Percentiles rank a stretch among this genome's conserved stretches.
These are phyloP conservation scores for Sebastes flavidus DNA, from an alignment of 2,797 vertebrate genomes.

Conservation along the genomic window DNA sequence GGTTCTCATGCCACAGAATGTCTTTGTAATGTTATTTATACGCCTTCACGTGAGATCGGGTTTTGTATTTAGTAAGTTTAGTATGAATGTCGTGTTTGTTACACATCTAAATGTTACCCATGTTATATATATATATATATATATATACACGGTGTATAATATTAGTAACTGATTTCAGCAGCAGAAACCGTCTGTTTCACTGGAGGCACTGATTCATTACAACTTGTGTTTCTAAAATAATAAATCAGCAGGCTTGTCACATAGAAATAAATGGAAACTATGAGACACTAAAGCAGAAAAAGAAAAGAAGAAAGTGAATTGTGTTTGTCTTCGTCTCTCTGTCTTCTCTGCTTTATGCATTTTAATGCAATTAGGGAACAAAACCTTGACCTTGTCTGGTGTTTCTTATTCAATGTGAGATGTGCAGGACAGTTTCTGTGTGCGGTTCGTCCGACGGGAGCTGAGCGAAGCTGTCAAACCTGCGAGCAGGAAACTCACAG, in stretches of 20 bases:
- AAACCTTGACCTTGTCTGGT: neutral
- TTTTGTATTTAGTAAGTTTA: too few species aligned
- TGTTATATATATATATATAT: neutral
- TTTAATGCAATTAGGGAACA: neutral
- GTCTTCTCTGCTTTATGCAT: neutral
- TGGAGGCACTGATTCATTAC: neutral
- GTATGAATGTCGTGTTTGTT: too few species aligned
- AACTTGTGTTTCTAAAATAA: neutral
- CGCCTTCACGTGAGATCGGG: too few species aligned
- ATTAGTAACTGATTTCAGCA: neutral
- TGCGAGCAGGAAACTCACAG: conserved; percentile 4
- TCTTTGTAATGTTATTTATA: too few species aligned
- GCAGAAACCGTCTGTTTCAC: neutral
- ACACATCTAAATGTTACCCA: neutral
- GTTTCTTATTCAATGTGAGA: neutral
- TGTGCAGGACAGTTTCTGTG: neutral
- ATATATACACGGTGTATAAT: neutral
- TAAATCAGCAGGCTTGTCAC: neutral
- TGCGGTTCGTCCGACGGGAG: neutral
- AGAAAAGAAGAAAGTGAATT: neutral
- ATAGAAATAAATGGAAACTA: neutral
- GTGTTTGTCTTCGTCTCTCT: neutral
- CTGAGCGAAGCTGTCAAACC: neutral
- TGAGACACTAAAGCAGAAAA: neutral
- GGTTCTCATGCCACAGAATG: too few species aligned